A percentile compares a stretch with the other conserved stretches of the same genome.
phyloP scores from a whole-genome alignment of 2,797 vertebrate genomes.

The Pseudochromis fuscus region DNA sequence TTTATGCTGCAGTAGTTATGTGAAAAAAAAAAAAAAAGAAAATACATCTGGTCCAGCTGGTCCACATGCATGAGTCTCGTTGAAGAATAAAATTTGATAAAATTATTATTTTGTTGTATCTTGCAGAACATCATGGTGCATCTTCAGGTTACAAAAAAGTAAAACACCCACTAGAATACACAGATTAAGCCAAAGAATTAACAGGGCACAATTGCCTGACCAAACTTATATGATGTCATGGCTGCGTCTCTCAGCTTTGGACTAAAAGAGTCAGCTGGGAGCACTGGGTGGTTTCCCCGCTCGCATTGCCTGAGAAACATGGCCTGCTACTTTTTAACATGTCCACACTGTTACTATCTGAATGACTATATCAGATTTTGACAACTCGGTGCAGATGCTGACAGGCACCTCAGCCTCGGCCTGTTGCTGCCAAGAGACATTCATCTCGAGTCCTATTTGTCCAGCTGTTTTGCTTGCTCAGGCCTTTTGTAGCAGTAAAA shows the following conservation, averaged over 20 bases:
- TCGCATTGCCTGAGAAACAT: conserved; percentile 71
- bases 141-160: neutral
- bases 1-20: conserved; percentile 63
- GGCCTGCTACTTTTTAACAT: conserved; percentile 68
- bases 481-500: conserved; percentile 58
- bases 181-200: conserved; percentile 26
- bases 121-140: too few species aligned
- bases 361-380: conserved; percentile 82
- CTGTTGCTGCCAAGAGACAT: conserved; percentile 73
- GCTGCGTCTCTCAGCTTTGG: conserved; percentile 41
- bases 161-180: conserved; percentile 11
- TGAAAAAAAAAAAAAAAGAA: conserved; percentile 35
- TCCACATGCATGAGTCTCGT: conserved; percentile 8
- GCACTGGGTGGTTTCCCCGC: conserved; percentile 54
- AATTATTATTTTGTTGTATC: too few species aligned
- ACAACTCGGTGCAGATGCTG: conserved; percentile 80
- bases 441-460: conserved; percentile 74
- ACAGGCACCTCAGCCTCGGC: conserved; percentile 67
- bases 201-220: conserved; percentile 6
- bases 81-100: too few species aligned
- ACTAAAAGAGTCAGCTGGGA: conserved; percentile 52
- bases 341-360: conserved; percentile 72
- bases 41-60: conserved; percentile 14
- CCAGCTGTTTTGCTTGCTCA: conserved; percentile 78
- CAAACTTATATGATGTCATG: conserved; percentile 52